Evolutionary conservation across 2,888 invertebrate species (phyloP).

Genomic region (Halocaridina rubra): DNA sequence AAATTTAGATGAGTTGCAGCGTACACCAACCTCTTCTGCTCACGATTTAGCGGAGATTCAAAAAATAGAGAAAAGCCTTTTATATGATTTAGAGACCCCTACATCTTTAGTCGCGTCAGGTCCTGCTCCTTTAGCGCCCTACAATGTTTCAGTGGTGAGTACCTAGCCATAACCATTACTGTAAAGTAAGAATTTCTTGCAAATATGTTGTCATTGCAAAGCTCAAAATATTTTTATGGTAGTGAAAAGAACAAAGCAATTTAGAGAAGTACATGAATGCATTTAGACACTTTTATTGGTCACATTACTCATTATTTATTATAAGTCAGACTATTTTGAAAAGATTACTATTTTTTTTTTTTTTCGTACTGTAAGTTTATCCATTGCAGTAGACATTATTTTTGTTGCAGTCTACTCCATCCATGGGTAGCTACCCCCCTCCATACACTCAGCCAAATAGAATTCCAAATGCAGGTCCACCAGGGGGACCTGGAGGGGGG

Average conservation of each 20-base stretch:
- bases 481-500: constrained; percentile 39
- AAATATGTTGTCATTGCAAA: too few species aligned
- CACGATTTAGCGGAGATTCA: constrained; percentile 51
- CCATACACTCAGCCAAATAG: constrained; percentile 33
- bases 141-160: constrained; percentile 36
- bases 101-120: constrained; percentile 21
- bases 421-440: constrained; percentile 52
- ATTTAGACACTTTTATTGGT: too few species aligned
- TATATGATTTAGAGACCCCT: constrained; percentile 49
- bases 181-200: not conserved
- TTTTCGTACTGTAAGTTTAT: not conserved
- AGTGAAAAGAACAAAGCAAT: too few species aligned
- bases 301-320: not conserved
- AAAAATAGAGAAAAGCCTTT: constrained; percentile 52
- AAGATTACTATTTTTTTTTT: too few species aligned
- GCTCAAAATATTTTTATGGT: too few species aligned
- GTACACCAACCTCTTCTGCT: constrained; percentile 36
- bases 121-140: constrained; percentile 23
- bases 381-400: too few species aligned
- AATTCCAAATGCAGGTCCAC: constrained; percentile 52
- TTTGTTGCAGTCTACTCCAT: constrained; percentile 33
- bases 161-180: too few species aligned
- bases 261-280: too few species aligned
- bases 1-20: constrained; percentile 25
- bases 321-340: not conserved